Percentiles rank a stretch among this genome's conserved stretches.
Evolutionary conservation across 2,797 vertebrate genomes (phyloP).

Genomic region (Epinephelus coioides): DNA sequence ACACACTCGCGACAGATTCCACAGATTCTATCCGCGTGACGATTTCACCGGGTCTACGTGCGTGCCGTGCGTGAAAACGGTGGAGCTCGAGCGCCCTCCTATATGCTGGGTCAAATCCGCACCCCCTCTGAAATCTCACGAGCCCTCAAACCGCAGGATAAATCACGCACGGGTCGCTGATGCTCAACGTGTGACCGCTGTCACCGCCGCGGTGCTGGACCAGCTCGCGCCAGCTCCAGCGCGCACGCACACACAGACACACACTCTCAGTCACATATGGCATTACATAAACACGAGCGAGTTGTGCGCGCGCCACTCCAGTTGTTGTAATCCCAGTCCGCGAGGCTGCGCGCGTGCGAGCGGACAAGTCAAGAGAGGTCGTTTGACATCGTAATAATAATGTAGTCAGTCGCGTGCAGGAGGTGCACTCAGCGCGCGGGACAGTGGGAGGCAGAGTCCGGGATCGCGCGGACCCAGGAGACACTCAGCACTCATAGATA

Average conservation of each 20-base stretch:
- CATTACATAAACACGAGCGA: conserved; percentile 72
- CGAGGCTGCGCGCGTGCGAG: conserved; percentile 33
- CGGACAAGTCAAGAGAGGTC: conserved; percentile 54
- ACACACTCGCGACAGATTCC: conserved; percentile 62
- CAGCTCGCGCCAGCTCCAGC: conserved; percentile 56
- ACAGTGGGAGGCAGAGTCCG: conserved; percentile 24
- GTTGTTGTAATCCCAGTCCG: conserved; percentile 59
- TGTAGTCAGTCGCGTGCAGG: conserved; percentile 46
- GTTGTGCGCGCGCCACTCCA: conserved; percentile 56
- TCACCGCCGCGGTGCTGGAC: conserved; percentile 52
- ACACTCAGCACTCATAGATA: conserved; percentile 7
- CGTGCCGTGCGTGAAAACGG: conserved; percentile 59
- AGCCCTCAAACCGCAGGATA: conserved; percentile 52
- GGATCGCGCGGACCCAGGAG: conserved; percentile 36
- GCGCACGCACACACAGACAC: conserved; percentile 1
- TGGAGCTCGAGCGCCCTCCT: conserved; percentile 74
- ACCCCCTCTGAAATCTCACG: conserved; percentile 54
- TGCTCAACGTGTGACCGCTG: conserved; percentile 65
- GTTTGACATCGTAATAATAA: conserved; percentile 35
- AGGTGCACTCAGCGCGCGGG: conserved; percentile 31
- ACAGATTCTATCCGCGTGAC: conserved; percentile 71
- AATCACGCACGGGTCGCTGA: conserved; percentile 42
- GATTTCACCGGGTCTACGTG: conserved; percentile 70
- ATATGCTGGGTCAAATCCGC: conserved; percentile 58
- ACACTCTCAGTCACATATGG: conserved; percentile 35